Evolutionary conservation across 2,113 vertebrate genomes (phyloP), one percentile per base, ranked within the genome.

Genomic region (Rhynchopsitta pachyrhyncha): DNA sequence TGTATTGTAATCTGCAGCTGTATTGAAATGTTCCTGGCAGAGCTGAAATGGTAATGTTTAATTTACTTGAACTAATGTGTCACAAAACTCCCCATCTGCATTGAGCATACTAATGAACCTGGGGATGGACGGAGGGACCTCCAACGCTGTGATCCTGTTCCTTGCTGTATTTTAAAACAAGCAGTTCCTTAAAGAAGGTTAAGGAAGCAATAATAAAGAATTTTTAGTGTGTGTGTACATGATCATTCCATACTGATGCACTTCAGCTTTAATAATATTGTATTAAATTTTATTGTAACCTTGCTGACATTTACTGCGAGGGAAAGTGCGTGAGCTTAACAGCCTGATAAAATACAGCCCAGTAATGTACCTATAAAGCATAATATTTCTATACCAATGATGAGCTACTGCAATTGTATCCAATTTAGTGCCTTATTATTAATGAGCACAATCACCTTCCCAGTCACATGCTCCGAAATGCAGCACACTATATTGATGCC

Each of bases 1-100:
- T 96, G 93, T 95, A 96, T 95, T 95, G 70, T 94, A 95, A 97
- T 92, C 86, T 63, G 52, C 96, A 97, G 96, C 96, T 97, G 95
- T 85, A 95, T 76, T 92, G 90, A 97, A 95, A 97, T 96, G 76
- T 80, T 86, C 80, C 90, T 96, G 92, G 89, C 91, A 90, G 88
- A 70, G 77, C 41, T 79, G 79, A 88, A 90, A 86, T 94, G 77
- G 93, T 87, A 90, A 93, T 88, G 93, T 82, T 95, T 97, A 83
- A 97, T 97, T 94, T 94, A 74, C 92, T 95, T 50, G 96, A 96
- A 95, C 94, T 95, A 96, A 97, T 64, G 93, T 24, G 55, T 91
- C 96, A 79, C 90, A 69, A 47, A 96, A 90, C 70, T 96, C 97
- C 79, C 82, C 91, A 94, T 94, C 87, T 33, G 76, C 22, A 1